Conservation (phyloP, 2,113 vertebrate species). For the Corvus hawaiiensis region DNA sequence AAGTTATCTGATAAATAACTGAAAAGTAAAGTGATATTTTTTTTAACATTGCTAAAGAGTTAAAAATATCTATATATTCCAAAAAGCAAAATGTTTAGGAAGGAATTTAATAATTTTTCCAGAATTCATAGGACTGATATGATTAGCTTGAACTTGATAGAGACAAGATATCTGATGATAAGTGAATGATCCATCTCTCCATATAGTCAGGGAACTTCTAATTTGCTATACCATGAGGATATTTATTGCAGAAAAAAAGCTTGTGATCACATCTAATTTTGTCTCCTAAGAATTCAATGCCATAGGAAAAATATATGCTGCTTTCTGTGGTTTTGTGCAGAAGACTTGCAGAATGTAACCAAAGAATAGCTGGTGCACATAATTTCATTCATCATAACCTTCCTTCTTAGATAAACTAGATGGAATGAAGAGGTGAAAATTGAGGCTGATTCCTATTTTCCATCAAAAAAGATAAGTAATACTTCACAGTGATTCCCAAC, state of each 20-base stretch:
- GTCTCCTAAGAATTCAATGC: not conserved
- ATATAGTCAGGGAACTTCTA: not conserved
- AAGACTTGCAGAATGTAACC: not conserved
- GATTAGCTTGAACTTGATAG: not conserved
- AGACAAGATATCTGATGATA: not conserved
- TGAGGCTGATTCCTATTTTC: not conserved
- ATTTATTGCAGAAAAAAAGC: not conserved
- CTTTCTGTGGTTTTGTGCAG: not conserved
- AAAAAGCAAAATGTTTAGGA: not conserved
- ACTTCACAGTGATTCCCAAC: not conserved
- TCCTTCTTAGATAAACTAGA: not conserved
- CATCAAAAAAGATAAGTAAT: not conserved
- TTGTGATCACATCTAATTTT: not conserved
- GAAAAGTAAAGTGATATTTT: not conserved
- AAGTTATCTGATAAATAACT: not conserved
- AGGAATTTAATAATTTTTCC: not conserved
- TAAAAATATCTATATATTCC: not conserved
- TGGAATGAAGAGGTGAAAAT: not conserved
- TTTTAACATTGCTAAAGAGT: not conserved
- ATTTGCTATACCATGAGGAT: not conserved
- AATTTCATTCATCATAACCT: not conserved
- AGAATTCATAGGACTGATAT: not conserved
- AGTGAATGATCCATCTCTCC: not conserved
- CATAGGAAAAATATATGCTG: not conserved
- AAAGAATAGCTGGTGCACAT: not conserved